Percentiles rank a stretch among this genome's conserved stretches.
Evolutionary conservation across 2,797 vertebrate genomes (phyloP).

Genomic region (Geotria australis): DNA sequence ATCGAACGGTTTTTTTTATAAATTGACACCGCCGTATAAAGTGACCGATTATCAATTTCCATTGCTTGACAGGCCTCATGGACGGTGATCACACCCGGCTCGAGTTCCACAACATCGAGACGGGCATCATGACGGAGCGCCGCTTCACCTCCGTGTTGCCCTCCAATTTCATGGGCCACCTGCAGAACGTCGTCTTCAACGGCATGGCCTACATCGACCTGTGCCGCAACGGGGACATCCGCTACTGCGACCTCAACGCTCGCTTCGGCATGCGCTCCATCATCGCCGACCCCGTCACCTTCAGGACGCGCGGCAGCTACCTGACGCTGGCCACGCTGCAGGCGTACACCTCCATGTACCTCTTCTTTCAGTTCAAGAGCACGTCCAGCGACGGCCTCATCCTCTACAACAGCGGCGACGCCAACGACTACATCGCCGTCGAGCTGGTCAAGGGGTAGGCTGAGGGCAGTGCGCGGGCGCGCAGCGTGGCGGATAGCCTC

Average conservation of each 20-base stretch:
- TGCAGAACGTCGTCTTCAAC: conserved; percentile 83
- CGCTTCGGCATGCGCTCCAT: conserved; percentile 93
- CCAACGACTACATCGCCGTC: conserved; percentile 92
- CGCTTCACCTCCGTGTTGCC: conserved; percentile 55
- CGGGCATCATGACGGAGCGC: conserved; percentile 82
- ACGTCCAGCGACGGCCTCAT: conserved; percentile 83
- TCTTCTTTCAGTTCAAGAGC: conserved; percentile 98
- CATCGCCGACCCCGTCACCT: conserved; percentile 85
- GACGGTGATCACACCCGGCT: conserved; percentile 81
- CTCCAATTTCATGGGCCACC: conserved; percentile 91
- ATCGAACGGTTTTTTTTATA: too few species aligned
- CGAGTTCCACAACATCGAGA: conserved; percentile 97
- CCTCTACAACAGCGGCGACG: conserved; percentile 84
- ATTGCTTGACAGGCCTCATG: conserved; percentile 55
- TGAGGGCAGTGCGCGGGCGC: background rate
- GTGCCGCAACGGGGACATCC: conserved; percentile 92
- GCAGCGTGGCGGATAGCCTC: too few species aligned
- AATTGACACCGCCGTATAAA: too few species aligned
- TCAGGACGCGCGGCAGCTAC: conserved; percentile 89
- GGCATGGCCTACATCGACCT: conserved; percentile 97
- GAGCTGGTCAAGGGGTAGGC: conserved; percentile 91
- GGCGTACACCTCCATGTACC: conserved; percentile 96
- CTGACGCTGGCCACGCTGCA: conserved; percentile 64
- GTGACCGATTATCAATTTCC: too few species aligned
- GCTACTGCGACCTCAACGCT: conserved; percentile 90